phyloP scores from a whole-genome alignment of 1,140 invertebrate genomes.

The Pristionchus pacificus region DNA sequence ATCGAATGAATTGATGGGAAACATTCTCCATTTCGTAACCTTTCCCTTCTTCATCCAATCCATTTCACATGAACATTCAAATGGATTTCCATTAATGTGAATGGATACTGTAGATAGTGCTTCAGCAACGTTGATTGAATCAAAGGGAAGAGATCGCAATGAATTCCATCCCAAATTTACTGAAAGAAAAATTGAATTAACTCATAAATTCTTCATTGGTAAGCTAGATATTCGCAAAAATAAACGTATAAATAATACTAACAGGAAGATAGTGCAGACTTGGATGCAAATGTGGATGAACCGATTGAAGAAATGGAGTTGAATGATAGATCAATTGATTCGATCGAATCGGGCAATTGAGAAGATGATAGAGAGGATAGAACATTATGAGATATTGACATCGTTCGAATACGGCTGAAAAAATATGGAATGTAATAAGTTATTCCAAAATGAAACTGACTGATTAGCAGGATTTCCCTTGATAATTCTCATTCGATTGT shows the following conservation, averaged over 20 bases:
- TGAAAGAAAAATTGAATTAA: background rate
- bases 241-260: background rate
- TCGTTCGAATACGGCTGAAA: background rate
- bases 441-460: background rate
- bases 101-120: background rate
- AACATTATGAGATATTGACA: background rate
- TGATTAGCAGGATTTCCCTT: background rate
- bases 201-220: background rate
- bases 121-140: background rate
- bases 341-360: background rate
- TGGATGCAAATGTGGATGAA: background rate
- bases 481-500: background rate
- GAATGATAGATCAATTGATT: background rate
- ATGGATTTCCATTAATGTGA: conserved; percentile 34
- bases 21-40: no score
- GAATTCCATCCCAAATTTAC: background rate
- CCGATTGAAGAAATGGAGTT: background rate
- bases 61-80: conserved; percentile 46
- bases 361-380: background rate
- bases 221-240: background rate
- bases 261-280: background rate
- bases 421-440: background rate
- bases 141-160: background rate
- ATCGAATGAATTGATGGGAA: no score
- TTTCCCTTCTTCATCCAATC: conserved; percentile 38